Conservation (phyloP, 2,113 vertebrate genomes). For the Mugil cephalus region DNA sequence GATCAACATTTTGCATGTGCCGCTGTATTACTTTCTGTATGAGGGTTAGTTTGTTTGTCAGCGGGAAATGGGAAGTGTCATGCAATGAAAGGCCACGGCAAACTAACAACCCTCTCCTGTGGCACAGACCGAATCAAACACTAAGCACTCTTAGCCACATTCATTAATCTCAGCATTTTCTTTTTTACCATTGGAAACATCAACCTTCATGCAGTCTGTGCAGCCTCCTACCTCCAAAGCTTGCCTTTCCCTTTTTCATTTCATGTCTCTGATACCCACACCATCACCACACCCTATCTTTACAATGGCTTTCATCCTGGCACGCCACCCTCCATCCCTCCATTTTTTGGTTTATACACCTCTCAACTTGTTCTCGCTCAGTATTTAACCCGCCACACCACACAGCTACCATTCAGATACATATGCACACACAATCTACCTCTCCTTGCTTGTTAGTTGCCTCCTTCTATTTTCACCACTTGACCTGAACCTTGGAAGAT, state of each 20-base stretch:
- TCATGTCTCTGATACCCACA: slow-evolving; percentile 45
- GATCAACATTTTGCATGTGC: slow-evolving; percentile 51
- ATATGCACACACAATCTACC: not conserved
- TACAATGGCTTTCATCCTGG: slow-evolving; percentile 40
- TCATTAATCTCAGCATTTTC: slow-evolving; percentile 54
- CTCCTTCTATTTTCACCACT: slow-evolving; percentile 25
- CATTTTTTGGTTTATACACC: slow-evolving; percentile 38
- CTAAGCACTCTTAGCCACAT: slow-evolving; percentile 38
- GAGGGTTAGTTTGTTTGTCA: slow-evolving; percentile 44
- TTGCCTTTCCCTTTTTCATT: slow-evolving; percentile 17
- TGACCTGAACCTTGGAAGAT: slow-evolving; percentile 38
- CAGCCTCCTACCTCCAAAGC: slow-evolving; percentile 56
- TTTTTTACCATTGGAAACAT: slow-evolving; percentile 48
- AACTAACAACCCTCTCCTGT: slow-evolving; percentile 33
- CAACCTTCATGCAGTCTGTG: slow-evolving; percentile 48
- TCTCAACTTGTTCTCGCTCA: slow-evolving; percentile 35
- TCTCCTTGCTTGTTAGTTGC: not conserved
- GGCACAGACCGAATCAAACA: slow-evolving; percentile 45
- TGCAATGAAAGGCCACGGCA: slow-evolving; percentile 11
- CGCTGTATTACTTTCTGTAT: slow-evolving; percentile 7
- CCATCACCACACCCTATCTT: slow-evolving; percentile 40
- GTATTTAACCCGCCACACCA: not conserved
- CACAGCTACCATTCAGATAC: not conserved
- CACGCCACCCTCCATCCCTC: slow-evolving; percentile 22
- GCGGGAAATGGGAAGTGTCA: slow-evolving; percentile 46